Conservation (phyloP, 2,797 vertebrate genomes). For the Streptopelia turtur region DNA sequence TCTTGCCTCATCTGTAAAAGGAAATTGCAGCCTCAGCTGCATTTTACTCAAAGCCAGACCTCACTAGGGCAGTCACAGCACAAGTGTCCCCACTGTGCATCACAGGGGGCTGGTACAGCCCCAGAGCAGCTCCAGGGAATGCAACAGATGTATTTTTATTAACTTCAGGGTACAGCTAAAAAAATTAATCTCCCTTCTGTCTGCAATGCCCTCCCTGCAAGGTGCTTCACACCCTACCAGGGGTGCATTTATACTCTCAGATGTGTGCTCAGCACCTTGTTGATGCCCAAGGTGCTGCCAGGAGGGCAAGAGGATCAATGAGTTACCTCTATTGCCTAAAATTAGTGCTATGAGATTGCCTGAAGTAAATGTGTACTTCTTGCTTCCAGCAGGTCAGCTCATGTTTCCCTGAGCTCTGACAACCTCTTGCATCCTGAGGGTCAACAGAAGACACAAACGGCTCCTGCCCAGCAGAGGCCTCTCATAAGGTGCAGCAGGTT, state of each 20-base stretch:
- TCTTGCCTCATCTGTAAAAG: background rate
- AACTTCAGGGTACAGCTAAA: no score
- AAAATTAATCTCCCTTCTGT: background rate
- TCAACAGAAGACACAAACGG: background rate
- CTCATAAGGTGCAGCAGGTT: accelerated
- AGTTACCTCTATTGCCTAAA: background rate
- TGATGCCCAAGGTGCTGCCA: background rate
- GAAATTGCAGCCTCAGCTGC: background rate
- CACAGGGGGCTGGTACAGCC: background rate
- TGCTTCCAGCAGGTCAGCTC: background rate
- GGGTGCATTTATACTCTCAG: background rate
- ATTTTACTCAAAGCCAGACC: background rate
- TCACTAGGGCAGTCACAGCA: background rate
- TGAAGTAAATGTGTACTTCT: background rate
- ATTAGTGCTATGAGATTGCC: background rate
- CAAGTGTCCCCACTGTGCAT: accelerated
- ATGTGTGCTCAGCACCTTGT: background rate
- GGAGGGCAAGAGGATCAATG: background rate
- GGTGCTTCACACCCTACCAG: background rate
- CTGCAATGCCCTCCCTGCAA: background rate
- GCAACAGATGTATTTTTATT: no score
- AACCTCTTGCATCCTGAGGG: background rate
- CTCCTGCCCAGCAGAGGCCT: background rate
- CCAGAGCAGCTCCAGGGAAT: background rate
- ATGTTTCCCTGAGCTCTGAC: background rate